phyloP scores from a whole-genome alignment of 2,888 invertebrate species.

The Hypena proboscidalis region DNA sequence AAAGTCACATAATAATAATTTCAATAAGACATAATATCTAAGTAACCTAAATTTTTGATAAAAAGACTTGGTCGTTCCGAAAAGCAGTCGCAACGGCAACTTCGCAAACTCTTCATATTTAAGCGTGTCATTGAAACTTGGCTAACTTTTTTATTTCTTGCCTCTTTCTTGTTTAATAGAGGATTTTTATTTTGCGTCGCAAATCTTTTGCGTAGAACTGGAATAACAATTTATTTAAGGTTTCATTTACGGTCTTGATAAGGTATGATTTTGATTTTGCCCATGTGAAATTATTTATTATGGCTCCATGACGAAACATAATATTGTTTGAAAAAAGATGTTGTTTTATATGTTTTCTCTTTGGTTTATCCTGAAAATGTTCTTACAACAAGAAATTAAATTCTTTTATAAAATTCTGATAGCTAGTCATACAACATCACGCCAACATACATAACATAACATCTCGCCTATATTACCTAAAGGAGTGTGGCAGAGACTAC shows the following conservation, averaged over 20 bases:
- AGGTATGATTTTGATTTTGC: neutral
- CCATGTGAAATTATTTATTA: neutral
- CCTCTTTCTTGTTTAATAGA: conserved; percentile 9
- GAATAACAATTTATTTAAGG: conserved; percentile 8
- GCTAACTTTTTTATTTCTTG: conserved; percentile 13
- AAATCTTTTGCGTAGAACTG: conserved; percentile 13
- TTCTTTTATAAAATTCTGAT: no score
- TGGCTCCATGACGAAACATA: neutral
- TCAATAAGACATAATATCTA: no score
- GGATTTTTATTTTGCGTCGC: conserved; percentile 16
- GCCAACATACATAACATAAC: no score
- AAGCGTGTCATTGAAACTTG: conserved; percentile 33
- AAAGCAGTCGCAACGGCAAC: conserved; percentile 14
- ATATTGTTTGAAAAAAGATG: neutral
- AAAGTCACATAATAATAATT: no score
- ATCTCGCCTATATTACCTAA: no score
- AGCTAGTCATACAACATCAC: no score
- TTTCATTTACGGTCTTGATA: conserved; percentile 7
- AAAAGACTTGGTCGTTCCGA: conserved; percentile 10
- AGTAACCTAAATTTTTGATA: conserved; percentile 8
- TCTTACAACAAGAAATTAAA: no score
- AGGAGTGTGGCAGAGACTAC: no score
- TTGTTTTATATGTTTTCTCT: no score
- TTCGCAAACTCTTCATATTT: conserved; percentile 33
- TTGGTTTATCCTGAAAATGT: no score